Conservation (phyloP, 2,113 vertebrate species). For the Prunella fulvescens region DNA sequence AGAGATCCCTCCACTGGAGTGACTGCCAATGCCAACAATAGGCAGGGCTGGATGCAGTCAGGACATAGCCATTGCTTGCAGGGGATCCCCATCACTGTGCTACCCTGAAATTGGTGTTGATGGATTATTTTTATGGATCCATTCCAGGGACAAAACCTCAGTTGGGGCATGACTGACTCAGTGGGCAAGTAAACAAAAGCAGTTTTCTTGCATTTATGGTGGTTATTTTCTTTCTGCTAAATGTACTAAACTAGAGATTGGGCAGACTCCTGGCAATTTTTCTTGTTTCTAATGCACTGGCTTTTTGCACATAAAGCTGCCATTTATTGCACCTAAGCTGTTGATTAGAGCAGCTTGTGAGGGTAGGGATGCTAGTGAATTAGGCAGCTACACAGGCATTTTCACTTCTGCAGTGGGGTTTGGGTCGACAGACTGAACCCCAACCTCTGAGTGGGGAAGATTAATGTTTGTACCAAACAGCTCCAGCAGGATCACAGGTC, state of each 20-base stretch:
- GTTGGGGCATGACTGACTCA: neutral
- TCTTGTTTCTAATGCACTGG: neutral
- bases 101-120: neutral
- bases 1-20: neutral
- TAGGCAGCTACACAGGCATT: neutral
- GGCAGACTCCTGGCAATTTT: neutral
- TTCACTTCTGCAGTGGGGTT: conserved; percentile 17
- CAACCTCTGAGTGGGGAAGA: neutral
- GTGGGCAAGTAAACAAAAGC: neutral
- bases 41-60: neutral
- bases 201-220: neutral
- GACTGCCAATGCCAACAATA: neutral
- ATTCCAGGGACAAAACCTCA: neutral
- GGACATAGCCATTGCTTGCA: neutral
- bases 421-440: neutral
- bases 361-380: neutral
- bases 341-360: neutral
- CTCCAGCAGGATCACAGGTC: conserved; percentile 29
- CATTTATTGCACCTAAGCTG: neutral
- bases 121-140: neutral
- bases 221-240: neutral
- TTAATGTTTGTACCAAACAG: neutral
- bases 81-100: neutral
- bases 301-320: neutral
- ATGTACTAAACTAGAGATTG: neutral